Evolutionary conservation across 1,140 invertebrate species (phyloP).

Genomic region (Bombus impatiens): DNA sequence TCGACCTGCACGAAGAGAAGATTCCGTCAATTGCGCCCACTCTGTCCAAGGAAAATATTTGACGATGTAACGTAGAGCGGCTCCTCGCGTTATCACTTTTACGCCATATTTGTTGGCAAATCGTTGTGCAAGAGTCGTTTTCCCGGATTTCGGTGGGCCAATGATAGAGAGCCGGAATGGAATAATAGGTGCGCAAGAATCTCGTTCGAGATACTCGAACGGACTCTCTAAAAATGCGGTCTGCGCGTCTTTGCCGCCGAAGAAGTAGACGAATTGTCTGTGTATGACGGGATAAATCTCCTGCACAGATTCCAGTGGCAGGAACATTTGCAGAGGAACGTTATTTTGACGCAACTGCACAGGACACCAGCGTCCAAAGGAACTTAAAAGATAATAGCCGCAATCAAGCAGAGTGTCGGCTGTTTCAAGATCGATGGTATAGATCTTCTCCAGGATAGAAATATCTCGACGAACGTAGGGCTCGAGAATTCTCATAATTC

Average conservation of each 20-base stretch:
- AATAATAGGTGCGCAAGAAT: conserved; percentile 72
- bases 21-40: conserved; percentile 76
- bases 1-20: conserved; percentile 76
- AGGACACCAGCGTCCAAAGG: conserved; percentile 84
- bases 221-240: conserved; percentile 82
- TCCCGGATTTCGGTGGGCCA: conserved; percentile 93
- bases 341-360: conserved; percentile 82
- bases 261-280: conserved; percentile 84
- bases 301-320: conserved; percentile 75
- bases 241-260: conserved; percentile 80
- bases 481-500: conserved; percentile 72
- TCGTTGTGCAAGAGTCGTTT: conserved; percentile 86
- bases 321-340: conserved; percentile 81
- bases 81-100: conserved; percentile 81
- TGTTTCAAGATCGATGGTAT: conserved; percentile 80
- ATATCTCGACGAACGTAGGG: conserved; percentile 77
- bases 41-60: conserved; percentile 80
- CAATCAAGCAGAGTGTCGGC: conserved; percentile 82
- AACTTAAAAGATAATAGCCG: conserved; percentile 84
- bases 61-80: conserved; percentile 80
- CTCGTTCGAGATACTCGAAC: conserved; percentile 82
- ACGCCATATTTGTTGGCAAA: conserved; percentile 82
- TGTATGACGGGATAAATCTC: conserved; percentile 83
- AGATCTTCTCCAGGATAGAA: conserved; percentile 83
- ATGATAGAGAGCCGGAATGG: conserved; percentile 90